A percentile compares a stretch with the other conserved stretches of the same genome.
These are phyloP conservation scores for Nebria brevicollis DNA, from an alignment of 2,888 invertebrate genomes.

Conservation along the genomic window DNA sequence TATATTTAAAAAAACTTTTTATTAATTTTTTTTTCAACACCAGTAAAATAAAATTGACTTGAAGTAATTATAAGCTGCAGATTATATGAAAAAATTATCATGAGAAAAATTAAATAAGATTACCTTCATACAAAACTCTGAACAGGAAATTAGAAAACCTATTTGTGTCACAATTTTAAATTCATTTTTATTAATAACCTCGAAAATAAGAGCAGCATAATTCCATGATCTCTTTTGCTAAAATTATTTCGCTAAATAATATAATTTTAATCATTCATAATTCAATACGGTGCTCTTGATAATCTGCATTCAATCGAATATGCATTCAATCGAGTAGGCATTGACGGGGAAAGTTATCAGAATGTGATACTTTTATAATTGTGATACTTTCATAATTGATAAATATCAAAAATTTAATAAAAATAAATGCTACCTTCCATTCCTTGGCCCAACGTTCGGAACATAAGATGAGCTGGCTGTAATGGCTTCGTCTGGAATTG, in stretches of 20 bases:
- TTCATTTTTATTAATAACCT: background rate
- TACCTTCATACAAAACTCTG: background rate
- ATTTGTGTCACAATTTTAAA: background rate
- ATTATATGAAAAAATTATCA: no score
- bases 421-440: slow-evolving; percentile 70
- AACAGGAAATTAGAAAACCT: slow-evolving; percentile 1
- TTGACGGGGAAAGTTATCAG: no score
- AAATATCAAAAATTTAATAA: slow-evolving; percentile 23
- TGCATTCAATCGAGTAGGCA: no score
- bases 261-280: background rate
- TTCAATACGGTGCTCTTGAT: no score
- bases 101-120: background rate
- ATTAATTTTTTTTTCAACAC: no score
- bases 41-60: no score
- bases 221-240: no score
- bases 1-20: no score
- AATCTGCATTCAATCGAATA: no score
- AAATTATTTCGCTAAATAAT: no score
- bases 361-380: background rate
- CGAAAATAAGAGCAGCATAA: no score
- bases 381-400: background rate
- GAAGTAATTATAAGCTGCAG: no score
- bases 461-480: slow-evolving; percentile 78
- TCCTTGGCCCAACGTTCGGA: slow-evolving; percentile 74
- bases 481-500: slow-evolving; percentile 74